Evolutionary conservation across 1,140 invertebrate species (phyloP).

Genomic region (Goniozus legneri): DNA sequence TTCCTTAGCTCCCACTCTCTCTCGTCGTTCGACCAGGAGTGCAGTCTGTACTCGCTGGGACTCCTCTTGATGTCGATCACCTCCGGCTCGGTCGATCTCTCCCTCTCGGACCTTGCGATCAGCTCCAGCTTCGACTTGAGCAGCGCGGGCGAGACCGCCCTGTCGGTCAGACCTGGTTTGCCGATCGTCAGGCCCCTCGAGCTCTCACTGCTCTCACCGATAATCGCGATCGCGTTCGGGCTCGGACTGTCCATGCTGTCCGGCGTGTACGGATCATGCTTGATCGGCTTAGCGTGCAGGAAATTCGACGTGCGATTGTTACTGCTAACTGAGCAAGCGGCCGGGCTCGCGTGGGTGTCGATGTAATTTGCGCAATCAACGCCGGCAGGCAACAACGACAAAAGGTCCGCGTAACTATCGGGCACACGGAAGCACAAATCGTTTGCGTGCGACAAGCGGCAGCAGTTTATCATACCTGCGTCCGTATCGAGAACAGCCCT

Average conservation of each 20-base stretch:
- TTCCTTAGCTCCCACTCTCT: slow-evolving; percentile 21
- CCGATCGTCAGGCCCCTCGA: too few relatives aligned
- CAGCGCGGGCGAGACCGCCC: slow-evolving; percentile 59
- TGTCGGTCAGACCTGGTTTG: too few relatives aligned
- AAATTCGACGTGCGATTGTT: slow-evolving; percentile 49
- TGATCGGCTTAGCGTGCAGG: slow-evolving; percentile 55
- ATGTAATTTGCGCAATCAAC: slow-evolving; percentile 43
- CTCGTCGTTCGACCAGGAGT: slow-evolving; percentile 23
- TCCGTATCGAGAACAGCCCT: slow-evolving; percentile 65
- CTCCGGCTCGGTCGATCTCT: slow-evolving; percentile 9
- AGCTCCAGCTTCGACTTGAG: slow-evolving; percentile 55
- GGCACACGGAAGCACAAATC: slow-evolving; percentile 57
- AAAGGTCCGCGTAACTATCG: slow-evolving; percentile 49
- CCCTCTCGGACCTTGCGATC: slow-evolving; percentile 31
- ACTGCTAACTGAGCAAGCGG: slow-evolving; percentile 7
- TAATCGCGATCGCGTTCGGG: slow-evolving; percentile 55
- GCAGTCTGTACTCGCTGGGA: slow-evolving; percentile 30
- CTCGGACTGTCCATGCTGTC: slow-evolving; percentile 73
- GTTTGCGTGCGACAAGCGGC: slow-evolving; percentile 49
- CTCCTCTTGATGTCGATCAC: slow-evolving; percentile 20
- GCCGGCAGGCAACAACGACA: slow-evolving; percentile 50
- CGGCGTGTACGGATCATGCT: slow-evolving; percentile 71
- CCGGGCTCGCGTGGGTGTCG: slow-evolving; percentile 31
- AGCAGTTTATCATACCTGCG: slow-evolving; percentile 75
- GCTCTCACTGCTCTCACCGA: slow-evolving; percentile 31